A percentile compares a stretch with the other conserved stretches of the same genome.
Conservation (phyloP, 2,113 vertebrate genomes). For the Scatophagus argus region DNA sequence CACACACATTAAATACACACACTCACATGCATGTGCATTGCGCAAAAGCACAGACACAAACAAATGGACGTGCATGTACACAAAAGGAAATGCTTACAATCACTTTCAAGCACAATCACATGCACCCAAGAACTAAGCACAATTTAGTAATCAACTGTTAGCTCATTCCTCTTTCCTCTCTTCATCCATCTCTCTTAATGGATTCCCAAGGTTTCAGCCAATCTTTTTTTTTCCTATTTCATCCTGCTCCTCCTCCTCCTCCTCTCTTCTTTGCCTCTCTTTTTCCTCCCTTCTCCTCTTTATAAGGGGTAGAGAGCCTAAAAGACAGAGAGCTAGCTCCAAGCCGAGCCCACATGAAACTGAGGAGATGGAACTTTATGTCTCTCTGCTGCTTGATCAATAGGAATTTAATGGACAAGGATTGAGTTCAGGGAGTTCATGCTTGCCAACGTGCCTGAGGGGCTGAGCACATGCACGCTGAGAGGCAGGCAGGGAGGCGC, state of each 20-base stretch:
- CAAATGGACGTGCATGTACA: slow-evolving; percentile 1
- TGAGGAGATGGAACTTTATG: slow-evolving; percentile 79
- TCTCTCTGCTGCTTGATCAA: slow-evolving; percentile 83
- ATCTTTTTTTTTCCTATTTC: slow-evolving; percentile 41
- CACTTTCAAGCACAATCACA: slow-evolving; percentile 8
- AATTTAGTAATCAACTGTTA: slow-evolving; percentile 67
- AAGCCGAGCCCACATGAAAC: slow-evolving; percentile 72
- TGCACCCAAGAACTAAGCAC: slow-evolving; percentile 21
- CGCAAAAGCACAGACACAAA: slow-evolving; percentile 20
- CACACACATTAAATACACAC: slow-evolving; percentile 22
- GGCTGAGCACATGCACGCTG: slow-evolving; percentile 73
- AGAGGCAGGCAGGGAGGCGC: slow-evolving; percentile 54
- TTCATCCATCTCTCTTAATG: slow-evolving; percentile 63
- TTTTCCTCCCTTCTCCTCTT: slow-evolving; percentile 28
- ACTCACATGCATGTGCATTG: neutral
- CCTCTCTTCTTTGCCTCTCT: slow-evolving; percentile 16
- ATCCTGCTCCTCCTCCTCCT: slow-evolving; percentile 2
- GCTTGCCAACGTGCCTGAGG: slow-evolving; percentile 80
- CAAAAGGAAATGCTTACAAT: neutral
- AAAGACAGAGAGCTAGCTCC: slow-evolving; percentile 52
- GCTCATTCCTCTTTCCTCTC: slow-evolving; percentile 50
- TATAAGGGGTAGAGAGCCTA: slow-evolving; percentile 27
- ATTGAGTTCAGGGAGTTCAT: slow-evolving; percentile 85
- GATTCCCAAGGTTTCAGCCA: slow-evolving; percentile 64
- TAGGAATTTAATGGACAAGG: slow-evolving; percentile 84